phyloP scores from a whole-genome alignment of 1,140 invertebrate genomes.

The Zaprionus davidi region DNA sequence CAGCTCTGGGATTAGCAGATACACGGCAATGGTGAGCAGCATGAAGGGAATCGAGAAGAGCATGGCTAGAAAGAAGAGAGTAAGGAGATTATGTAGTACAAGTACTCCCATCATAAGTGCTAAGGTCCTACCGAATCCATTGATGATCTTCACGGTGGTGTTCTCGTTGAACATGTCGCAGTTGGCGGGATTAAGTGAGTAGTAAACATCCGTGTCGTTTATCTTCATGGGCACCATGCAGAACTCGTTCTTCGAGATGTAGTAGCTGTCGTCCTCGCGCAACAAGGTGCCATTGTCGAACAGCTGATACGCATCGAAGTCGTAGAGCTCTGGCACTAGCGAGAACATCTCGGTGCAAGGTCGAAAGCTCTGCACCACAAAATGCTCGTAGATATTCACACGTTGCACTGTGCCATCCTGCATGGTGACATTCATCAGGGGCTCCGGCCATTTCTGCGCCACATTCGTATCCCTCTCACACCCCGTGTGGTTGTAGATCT shows the following conservation, averaged over 20 bases:
- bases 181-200: slow-evolving; percentile 71
- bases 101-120: background rate
- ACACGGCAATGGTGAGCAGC: slow-evolving; percentile 89
- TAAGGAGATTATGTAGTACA: background rate
- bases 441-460: slow-evolving; percentile 55
- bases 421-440: slow-evolving; percentile 67
- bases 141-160: slow-evolving; percentile 72
- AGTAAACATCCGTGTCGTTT: slow-evolving; percentile 62
- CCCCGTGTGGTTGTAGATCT: slow-evolving; percentile 34
- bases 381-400: slow-evolving; percentile 69
- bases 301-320: slow-evolving; percentile 61
- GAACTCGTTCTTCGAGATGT: slow-evolving; percentile 70
- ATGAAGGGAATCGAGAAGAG: slow-evolving; percentile 90
- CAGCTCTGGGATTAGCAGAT: slow-evolving; percentile 89
- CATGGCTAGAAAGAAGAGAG: slow-evolving; percentile 85
- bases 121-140: slow-evolving; percentile 64
- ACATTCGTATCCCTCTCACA: slow-evolving; percentile 47
- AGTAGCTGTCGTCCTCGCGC: slow-evolving; percentile 49
- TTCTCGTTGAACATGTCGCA: slow-evolving; percentile 55
- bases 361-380: slow-evolving; percentile 72
- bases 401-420: slow-evolving; percentile 28
- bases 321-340: slow-evolving; percentile 52
- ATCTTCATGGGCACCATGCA: slow-evolving; percentile 60
- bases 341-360: slow-evolving; percentile 74
- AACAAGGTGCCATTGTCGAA: slow-evolving; percentile 72